Base-by-base conservation (phyloP, 2,888 invertebrate species). In the Endomychus coccineus region DNA sequence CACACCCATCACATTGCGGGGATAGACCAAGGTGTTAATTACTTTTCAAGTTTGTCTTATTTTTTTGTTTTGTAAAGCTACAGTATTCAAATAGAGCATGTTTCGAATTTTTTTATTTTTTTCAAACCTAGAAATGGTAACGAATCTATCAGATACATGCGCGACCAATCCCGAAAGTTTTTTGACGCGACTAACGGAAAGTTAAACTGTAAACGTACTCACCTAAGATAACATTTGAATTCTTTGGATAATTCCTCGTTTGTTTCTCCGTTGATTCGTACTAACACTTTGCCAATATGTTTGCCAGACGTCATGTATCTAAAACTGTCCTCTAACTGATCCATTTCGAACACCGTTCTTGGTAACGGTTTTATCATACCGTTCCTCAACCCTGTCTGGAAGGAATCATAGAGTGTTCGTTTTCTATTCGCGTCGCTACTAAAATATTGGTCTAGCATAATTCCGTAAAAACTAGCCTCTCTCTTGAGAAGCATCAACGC, bases 231-330 rank as follows among this genome's bases (percentile, higher is more conserved):
- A n/a, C n/a, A n/a, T n/a, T n/a, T n/a, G n/a, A n/a, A n/a, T n/a
- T n/a, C n/a, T 21, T 21, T 21, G n/a, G 21, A 21, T n/a, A n/a
- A 21, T 14, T 34, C 41, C 3, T 35, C 34, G 2, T 29, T 7
- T 34, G 59, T 56, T 36, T 61, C 59, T 3, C 59, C 44, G 10
- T 61, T 44, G 3, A 66, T 50, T 50, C 68, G 53, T 11, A 74
- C 55, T n/a, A 73, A 31, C 0, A 71, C 68, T 69, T 90, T 90
- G 27, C 89, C 89, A 32, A 85, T 81, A 56, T 90, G 89, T 59
- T 86, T 86, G 14, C 86, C 79, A 11, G 72, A 67, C 1, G 73
- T 71, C 67, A 80, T 71, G 42, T 67, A 71, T 36, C 77, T 70
- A 58, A 84, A 85, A 1, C 86, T 86, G 40, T 73, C 67, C 59